phyloP scores from a whole-genome alignment of 2,113 vertebrate species.

The Hippocampus barbouri region DNA sequence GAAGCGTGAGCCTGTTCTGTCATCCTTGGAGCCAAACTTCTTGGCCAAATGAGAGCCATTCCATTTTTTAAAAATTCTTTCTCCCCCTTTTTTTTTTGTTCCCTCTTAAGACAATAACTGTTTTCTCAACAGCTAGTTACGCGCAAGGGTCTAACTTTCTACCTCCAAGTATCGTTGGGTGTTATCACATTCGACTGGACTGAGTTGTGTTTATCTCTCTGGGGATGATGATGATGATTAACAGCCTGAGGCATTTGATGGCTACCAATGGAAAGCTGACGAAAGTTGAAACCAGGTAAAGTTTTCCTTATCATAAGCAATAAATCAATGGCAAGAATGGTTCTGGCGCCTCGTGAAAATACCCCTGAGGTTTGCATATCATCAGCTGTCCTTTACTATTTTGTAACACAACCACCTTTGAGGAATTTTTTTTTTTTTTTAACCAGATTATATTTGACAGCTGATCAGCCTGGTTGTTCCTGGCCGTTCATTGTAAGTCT shows the following conservation, averaged over 20 bases:
- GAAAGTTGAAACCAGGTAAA: neutral
- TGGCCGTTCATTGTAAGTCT: neutral
- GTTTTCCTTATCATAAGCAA: constrained; percentile 10
- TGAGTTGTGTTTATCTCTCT: neutral
- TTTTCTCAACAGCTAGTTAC: neutral
- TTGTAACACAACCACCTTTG: constrained; percentile 6
- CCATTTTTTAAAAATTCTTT: neutral
- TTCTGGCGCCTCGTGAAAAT: constrained; percentile 1
- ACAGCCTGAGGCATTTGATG: too few species aligned
- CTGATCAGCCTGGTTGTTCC: neutral
- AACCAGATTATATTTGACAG: neutral
- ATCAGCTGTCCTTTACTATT: constrained; percentile 17
- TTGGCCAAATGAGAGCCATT: neutral
- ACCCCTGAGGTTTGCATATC: constrained; percentile 17
- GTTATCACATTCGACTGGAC: neutral
- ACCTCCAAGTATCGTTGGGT: neutral
- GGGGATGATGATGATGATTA: too few species aligned
- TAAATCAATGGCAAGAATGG: constrained; percentile 12
- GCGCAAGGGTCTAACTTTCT: neutral
- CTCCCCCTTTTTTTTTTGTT: too few species aligned
- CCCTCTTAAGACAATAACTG: neutral
- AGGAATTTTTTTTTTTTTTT: neutral
- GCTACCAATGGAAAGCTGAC: too few species aligned
- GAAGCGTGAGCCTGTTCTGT: neutral
- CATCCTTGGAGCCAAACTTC: neutral